phyloP scores from a whole-genome alignment of 2,888 invertebrate species.

The Eustalomyia histrio region DNA sequence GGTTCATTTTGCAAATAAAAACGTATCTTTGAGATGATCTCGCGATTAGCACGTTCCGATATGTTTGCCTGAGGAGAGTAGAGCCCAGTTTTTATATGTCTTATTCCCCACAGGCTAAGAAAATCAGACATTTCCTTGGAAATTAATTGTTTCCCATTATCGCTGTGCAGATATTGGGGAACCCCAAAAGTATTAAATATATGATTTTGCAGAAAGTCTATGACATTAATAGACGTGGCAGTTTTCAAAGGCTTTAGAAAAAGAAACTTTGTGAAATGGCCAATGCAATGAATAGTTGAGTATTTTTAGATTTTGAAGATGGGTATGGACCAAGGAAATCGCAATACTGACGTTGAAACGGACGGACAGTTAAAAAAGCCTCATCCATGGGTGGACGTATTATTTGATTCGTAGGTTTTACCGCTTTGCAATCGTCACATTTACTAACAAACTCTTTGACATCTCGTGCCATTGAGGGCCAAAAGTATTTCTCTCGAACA shows the following conservation, averaged over 20 bases:
- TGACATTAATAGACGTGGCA: too few relatives aligned
- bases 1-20: conserved; percentile 20
- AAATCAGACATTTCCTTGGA: conserved; percentile 48
- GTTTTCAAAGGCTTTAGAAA: too few relatives aligned
- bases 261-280: too few relatives aligned
- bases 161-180: conserved; percentile 23
- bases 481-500: too few relatives aligned
- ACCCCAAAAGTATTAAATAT: conserved; percentile 34
- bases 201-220: background rate
- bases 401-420: too few relatives aligned
- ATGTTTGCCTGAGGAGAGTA: conserved; percentile 50
- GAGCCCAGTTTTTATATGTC: conserved; percentile 42
- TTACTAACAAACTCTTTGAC: too few relatives aligned
- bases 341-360: too few relatives aligned
- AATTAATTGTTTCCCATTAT: conserved; percentile 41
- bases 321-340: too few relatives aligned
- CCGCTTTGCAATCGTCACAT: too few relatives aligned
- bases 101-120: conserved; percentile 17
- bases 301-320: too few relatives aligned
- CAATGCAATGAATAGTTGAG: too few relatives aligned
- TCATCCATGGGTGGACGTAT: conserved; percentile 37
- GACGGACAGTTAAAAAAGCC: conserved; percentile 35
- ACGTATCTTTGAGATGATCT: conserved; percentile 32
- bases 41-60: conserved; percentile 35
- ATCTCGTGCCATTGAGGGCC: too few relatives aligned